Evolutionary conservation across 2,797 vertebrate genomes (phyloP).

Genomic region (Amniataba percoides): DNA sequence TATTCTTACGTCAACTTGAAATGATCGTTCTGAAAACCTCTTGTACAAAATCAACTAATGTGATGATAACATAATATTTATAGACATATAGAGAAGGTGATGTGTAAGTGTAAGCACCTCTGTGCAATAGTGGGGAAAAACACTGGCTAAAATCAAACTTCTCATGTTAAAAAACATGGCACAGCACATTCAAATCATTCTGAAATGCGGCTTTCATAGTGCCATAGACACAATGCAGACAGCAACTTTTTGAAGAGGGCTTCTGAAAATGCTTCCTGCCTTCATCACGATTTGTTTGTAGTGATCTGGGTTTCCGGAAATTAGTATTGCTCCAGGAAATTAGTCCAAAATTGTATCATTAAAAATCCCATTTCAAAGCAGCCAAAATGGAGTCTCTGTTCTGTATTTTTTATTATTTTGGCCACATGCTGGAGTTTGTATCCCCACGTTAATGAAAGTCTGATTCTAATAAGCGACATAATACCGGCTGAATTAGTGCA

Average conservation of each 20-base stretch:
- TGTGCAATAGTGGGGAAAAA: too few relatives aligned
- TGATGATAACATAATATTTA: too few relatives aligned
- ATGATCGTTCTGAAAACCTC: too few relatives aligned
- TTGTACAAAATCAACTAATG: too few relatives aligned
- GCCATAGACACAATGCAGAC: background rate
- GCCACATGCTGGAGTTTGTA: conserved; percentile 22
- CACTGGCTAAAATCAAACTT: too few relatives aligned
- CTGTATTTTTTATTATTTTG: conserved; percentile 30
- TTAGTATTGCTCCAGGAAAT: conserved; percentile 48
- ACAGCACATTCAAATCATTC: background rate
- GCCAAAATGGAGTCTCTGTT: conserved; percentile 3
- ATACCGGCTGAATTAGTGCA: conserved; percentile 7
- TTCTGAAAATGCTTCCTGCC: conserved; percentile 17
- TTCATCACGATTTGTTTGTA: conserved; percentile 16
- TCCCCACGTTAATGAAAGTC: conserved; percentile 19
- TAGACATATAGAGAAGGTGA: too few relatives aligned
- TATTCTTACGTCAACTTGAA: too few relatives aligned
- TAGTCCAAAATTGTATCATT: conserved; percentile 1
- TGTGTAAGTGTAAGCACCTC: too few relatives aligned
- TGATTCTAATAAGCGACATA: conserved; percentile 29
- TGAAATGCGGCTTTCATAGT: conserved; percentile 5
- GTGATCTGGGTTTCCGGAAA: conserved; percentile 30
- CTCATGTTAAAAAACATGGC: background rate
- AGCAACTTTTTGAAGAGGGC: conserved; percentile 1
- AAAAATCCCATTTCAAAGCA: conserved; percentile 27